Base-by-base conservation (phyloP, 2,797 vertebrate species). In the Hemibagrus guttatus region DNA sequence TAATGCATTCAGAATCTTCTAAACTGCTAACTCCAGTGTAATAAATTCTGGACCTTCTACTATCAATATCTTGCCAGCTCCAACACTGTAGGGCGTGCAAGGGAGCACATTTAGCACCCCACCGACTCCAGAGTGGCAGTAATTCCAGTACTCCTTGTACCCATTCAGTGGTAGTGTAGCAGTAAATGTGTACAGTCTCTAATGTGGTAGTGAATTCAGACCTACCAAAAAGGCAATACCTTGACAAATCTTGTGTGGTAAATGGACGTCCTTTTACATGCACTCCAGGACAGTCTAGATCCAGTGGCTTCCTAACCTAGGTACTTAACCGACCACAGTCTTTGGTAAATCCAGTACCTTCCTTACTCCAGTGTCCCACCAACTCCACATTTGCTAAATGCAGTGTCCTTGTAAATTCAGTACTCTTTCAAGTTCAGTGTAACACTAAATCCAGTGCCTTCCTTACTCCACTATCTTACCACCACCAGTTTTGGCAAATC, bases 1-100 rank as follows among this genome's bases (percentile, higher is more conserved):
- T 78, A 78, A 76, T 76, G 74, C 63, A 81, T 64, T 46, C 59
- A 64, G 59, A 39, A n/a, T 11, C 39, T 81, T 16, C 39, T 14
- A 19, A 54, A 76, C 31, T 59, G 31, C 76, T 23, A 79, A 13
- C 76, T 59, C 9, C 54, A 79, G 2, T 39, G 56, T 19, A n/a
- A 76, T 61, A 80, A 61, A 80, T 61, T 42, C 35, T 61, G 35
- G 9, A n/a, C 35, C 3, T 59, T 80, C 21, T 42, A 81, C 64
- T 23, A 3, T 63, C 58, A 63, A 81, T 61, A 61, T 42, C 58
- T 58, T 63, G 21, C 35, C 39, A 81, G 26, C 14, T 81, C 39
- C 42, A 46, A 46, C 39, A 46, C 42, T 21, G 78, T 42, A 81
- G 12, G 46, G 14, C 17, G 23, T 63, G 23, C 31, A 42, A 23